Evolutionary conservation across 2,797 vertebrate genomes (phyloP).

Genomic region (Molossus alvarezi): DNA sequence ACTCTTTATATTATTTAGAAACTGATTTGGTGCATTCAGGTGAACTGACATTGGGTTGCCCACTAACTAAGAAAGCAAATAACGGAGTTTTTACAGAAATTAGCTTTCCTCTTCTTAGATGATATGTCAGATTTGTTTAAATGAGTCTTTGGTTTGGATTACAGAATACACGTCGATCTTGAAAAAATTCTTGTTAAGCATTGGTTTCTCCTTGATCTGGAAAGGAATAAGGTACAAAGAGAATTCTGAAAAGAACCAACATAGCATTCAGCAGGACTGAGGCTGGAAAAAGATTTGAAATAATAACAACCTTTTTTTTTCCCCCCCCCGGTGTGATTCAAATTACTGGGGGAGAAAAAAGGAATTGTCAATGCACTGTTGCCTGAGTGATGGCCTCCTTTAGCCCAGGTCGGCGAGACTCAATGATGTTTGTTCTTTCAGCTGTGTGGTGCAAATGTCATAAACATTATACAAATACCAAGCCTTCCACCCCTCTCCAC

Average conservation of each 20-base stretch:
- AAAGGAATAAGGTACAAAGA: conserved; percentile 21
- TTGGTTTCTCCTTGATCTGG: conserved; percentile 15
- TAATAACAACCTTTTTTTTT: neutral
- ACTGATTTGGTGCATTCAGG: neutral
- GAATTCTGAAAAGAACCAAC: neutral
- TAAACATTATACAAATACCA: conserved; percentile 27
- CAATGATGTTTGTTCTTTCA: conserved; percentile 55
- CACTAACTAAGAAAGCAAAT: neutral
- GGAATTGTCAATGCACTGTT: neutral
- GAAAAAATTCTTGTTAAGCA: conserved; percentile 24
- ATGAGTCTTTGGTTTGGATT: conserved; percentile 2
- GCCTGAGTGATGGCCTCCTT: neutral
- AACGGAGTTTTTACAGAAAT: conserved; percentile 22
- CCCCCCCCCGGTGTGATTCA: neutral
- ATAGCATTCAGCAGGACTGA: neutral
- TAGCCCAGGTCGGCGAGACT: neutral
- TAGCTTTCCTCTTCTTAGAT: neutral
- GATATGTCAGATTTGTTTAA: neutral
- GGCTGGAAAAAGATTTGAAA: conserved; percentile 21
- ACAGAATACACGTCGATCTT: conserved; percentile 36
- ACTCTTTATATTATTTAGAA: neutral
- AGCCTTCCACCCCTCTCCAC: conserved; percentile 27
- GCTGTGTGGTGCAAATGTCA: neutral
- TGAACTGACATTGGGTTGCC: neutral
- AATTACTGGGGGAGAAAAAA: conserved; percentile 17